Evolutionary conservation across 2,113 vertebrate species (phyloP).

Genomic region (Peromyscus californicus): DNA sequence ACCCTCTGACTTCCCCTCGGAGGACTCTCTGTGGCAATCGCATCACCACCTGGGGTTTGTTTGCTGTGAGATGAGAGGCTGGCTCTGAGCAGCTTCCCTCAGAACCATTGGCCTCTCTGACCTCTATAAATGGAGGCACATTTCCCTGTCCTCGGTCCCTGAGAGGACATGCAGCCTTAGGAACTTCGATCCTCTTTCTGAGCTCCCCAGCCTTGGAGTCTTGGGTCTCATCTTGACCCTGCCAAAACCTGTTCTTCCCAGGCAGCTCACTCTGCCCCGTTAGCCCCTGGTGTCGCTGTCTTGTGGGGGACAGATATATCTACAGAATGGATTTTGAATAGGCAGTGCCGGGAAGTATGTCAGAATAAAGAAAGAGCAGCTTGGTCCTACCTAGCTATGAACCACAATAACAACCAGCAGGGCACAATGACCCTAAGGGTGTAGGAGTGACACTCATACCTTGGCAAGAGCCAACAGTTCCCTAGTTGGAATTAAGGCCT

Average conservation of each 20-base stretch:
- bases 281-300: too few relatives aligned
- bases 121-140: background rate
- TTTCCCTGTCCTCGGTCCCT: background rate
- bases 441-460: background rate
- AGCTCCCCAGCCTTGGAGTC: background rate
- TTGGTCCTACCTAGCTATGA: background rate
- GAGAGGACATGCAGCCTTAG: background rate
- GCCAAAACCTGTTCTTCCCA: background rate
- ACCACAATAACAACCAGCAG: background rate
- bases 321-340: background rate
- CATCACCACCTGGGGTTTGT: background rate
- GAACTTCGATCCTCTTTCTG: background rate
- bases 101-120: background rate
- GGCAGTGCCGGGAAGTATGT: background rate
- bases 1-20: background rate
- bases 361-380: background rate
- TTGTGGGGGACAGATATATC: background rate
- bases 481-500: background rate
- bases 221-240: background rate
- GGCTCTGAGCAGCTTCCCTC: background rate
- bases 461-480: background rate
- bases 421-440: background rate
- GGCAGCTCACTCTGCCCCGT: background rate
- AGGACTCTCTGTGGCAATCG: background rate
- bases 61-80: background rate